Percentiles rank a stretch among this genome's conserved stretches.
These are phyloP conservation scores for Diaphora mendica DNA, from an alignment of 2,888 invertebrate species.

Conservation along the genomic window DNA sequence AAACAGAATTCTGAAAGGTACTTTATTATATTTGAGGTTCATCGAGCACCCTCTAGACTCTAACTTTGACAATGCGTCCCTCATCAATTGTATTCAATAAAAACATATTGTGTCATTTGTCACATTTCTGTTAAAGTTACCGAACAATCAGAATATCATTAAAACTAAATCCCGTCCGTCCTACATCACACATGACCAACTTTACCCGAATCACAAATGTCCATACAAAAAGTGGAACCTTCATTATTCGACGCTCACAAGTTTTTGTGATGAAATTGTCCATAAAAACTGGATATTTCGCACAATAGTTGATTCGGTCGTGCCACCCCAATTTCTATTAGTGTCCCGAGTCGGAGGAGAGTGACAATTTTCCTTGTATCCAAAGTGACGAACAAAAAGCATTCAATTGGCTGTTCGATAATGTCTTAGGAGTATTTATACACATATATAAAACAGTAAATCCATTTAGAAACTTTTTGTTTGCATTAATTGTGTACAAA, in stretches of 20 bases:
- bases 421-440: constrained; percentile 13
- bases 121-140: constrained; percentile 2
- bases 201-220: constrained; percentile 15
- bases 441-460: background rate
- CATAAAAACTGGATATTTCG: constrained; percentile 36
- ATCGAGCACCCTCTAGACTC: constrained; percentile 1
- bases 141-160: constrained; percentile 10
- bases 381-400: constrained; percentile 27
- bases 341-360: constrained; percentile 40
- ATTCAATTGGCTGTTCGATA: constrained; percentile 29
- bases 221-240: constrained; percentile 30
- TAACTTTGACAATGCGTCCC: constrained; percentile 1
- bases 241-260: constrained; percentile 41
- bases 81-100: constrained; percentile 10
- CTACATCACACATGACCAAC: constrained; percentile 9
- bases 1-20: background rate
- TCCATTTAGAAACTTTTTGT: background rate
- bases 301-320: constrained; percentile 26
- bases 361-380: constrained; percentile 41
- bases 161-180: constrained; percentile 2
- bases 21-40: background rate
- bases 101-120: constrained; percentile 4
- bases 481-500: background rate
- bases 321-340: constrained; percentile 48
- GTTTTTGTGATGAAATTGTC: constrained; percentile 49